Evolutionary conservation across 1,140 invertebrate species (phyloP), one percentile per base, ranked within the genome.

Genomic region (Capitella teleta): DNA sequence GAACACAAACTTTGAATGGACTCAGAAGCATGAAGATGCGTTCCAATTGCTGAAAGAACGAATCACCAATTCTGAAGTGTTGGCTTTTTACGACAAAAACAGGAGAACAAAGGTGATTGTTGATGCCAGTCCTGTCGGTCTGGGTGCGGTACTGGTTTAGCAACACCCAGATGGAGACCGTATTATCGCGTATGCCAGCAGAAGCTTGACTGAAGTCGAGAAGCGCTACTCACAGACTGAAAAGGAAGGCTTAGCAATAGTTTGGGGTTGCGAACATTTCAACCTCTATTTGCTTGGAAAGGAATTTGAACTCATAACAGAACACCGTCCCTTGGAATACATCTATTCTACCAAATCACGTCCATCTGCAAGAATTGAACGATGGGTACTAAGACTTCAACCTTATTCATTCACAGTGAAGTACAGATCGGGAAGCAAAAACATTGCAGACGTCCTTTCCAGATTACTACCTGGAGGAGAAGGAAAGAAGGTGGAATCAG

Each of bases 241-340:
- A 55, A 57, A 59, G 40, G 70, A 76, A 57, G 61, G 57, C 19
- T 44, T 73, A 24, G 73, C 63, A 5, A 53, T 74, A 6, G 59
- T 72, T 10, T 74, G 59, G 58, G 62, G 63, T 2, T 58, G 71
- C 24, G 57, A 70, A 49, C 67, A 72, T 41, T 76, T 75, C 52
- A 50, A 44, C 28, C 21, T 44, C 3, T 44, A 44, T 25, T 16
- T 44, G n/a, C 28, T 25, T 26, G 42, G 23, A 1, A 6, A 24
- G n/a, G 19, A 19, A 28, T 6, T 28, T 25, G 18, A 16, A 1
- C 23, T 44, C 10, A 10, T 44, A 47, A 75, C 66, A 14, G 71
- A 75, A 48, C 71, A 64, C 45, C 62, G 66, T 42, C 60, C 61
- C 8, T 40, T 67, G 12, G 53, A 55, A 21, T 23, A 34, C 6